Evolutionary conservation across 2,888 invertebrate species (phyloP), one percentile per base, ranked within the genome.

Genomic region (Synergus umbraculus): DNA sequence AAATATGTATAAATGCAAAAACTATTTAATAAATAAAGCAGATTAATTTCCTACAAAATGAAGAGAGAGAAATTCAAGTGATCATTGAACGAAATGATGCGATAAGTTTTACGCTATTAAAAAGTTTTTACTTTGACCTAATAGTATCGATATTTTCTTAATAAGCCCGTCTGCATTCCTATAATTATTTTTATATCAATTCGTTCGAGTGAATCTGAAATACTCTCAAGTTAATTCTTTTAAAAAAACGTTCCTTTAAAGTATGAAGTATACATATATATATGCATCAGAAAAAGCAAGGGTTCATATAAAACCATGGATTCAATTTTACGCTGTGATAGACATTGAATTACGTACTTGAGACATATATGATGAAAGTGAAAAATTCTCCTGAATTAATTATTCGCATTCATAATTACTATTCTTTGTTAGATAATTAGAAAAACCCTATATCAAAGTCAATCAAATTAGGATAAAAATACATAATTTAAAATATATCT

Each of bases 311-410:
- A 60, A 22, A 22, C 22, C 12, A 60, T 5, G 22, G 60, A 60
- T 60, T 60, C 60, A 60, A 60, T 60, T 60, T 60, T 12, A 60
- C 60, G 60, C 60, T 22, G 60, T 13, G 22, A 60, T 60, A 60
- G 22, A 4, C 12, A 10, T 22, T 60, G 22, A 60, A 22, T 60
- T 60, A 29, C 60, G 60, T 22, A 60, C 22, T 60, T 22, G 22
- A 22, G 60, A 60, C 60, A 12, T 60, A 12, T 60, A 60, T 22
- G 60, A 22, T 60, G 60, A 60, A 60, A 60, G 22, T 18, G 22
- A 22, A 4, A 18, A 60, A 29, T 60, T 18, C 22, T 1, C 4
- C 4, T 29, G 22, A 22, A 60, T 22, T 13, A 60, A 60, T 29
- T n/a, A 8, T 54, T 2, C 54, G 54, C 7, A 54, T 54, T 54